Conservation (phyloP, 2,113 vertebrate genomes). For the Forbesichthys agassizii region DNA sequence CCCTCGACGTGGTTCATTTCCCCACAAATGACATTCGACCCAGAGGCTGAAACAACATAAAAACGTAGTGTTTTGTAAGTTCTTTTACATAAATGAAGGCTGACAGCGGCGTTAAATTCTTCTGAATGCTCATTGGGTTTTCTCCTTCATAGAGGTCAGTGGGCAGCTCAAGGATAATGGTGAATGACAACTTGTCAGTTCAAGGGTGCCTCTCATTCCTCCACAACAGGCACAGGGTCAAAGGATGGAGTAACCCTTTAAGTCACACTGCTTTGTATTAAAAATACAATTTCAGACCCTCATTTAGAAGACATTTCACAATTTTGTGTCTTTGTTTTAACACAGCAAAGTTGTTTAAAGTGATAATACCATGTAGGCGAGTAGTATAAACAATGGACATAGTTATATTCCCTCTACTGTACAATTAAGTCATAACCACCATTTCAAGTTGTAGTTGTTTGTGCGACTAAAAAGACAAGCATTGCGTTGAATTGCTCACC, state of each 20-base stretch:
- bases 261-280: too few relatives aligned
- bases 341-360: not conserved
- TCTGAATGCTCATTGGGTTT: not conserved
- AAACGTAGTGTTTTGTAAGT: not conserved
- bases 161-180: slow-evolving; percentile 44
- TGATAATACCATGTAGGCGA: not conserved
- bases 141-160: slow-evolving; percentile 39
- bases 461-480: slow-evolving; percentile 13
- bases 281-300: too few relatives aligned
- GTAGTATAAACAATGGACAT: slow-evolving; percentile 3
- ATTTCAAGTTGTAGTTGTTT: slow-evolving; percentile 17
- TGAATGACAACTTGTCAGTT: slow-evolving; percentile 41
- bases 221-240: not conserved
- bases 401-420: not conserved
- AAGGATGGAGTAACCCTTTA: too few relatives aligned
- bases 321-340: not conserved
- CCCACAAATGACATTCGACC: not conserved
- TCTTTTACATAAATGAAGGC: slow-evolving; percentile 21
- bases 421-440: slow-evolving; percentile 1
- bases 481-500: slow-evolving; percentile 37
- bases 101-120: slow-evolving; percentile 14
- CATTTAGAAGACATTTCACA: too few relatives aligned
- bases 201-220: slow-evolving; percentile 26
- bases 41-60: not conserved
- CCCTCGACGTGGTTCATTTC: not conserved